phyloP scores from a whole-genome alignment of 1,140 invertebrate genomes.

The Ostrea edulis region DNA sequence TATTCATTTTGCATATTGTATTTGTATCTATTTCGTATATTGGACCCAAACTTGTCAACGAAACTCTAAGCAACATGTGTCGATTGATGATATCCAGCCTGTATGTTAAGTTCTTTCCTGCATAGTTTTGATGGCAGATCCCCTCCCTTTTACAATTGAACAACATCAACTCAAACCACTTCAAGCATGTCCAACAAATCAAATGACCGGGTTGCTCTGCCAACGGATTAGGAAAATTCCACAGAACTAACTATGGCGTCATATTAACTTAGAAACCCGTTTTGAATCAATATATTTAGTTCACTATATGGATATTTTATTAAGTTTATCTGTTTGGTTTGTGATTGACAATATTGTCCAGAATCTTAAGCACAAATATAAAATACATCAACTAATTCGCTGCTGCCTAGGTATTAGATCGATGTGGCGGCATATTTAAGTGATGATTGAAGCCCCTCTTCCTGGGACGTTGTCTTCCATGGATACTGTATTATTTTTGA shows the following conservation, averaged over 20 bases:
- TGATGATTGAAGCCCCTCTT: background rate
- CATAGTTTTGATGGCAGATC: background rate
- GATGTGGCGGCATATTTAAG: constrained; percentile 16
- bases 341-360: constrained; percentile 7
- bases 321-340: constrained; percentile 27
- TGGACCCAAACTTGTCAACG: no score
- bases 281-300: constrained; percentile 38
- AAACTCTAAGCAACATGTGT: no score
- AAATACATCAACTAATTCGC: background rate
- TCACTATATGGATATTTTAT: constrained; percentile 33
- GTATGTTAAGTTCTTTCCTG: no score
- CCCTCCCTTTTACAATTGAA: no score
- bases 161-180: background rate
- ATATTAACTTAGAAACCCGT: constrained; percentile 20
- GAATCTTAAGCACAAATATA: constrained; percentile 11
- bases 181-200: background rate
- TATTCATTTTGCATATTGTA: no score
- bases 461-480: background rate
- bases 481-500: constrained; percentile 23
- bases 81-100: no score
- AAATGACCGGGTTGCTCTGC: background rate
- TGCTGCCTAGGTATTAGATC: background rate
- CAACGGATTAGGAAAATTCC: constrained; percentile 28
- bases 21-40: no score
- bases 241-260: constrained; percentile 11